Conservation (phyloP, 2,888 invertebrate species). For the Pristionchus japonicus region DNA sequence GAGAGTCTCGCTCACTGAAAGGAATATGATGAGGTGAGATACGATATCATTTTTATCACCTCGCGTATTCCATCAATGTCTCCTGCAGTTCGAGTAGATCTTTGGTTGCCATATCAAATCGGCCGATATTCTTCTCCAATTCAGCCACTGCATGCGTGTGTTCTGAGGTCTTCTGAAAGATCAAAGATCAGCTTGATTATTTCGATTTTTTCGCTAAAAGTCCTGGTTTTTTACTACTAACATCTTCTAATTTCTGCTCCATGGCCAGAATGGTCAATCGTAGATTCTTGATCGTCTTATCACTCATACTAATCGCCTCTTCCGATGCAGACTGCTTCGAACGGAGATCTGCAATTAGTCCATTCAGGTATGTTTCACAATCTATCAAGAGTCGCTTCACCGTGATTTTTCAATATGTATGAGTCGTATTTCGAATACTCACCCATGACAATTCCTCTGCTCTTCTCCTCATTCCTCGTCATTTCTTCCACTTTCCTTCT, state of each 20-base stretch:
- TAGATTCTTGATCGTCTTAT: conserved; percentile 34
- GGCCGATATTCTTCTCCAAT: not conserved
- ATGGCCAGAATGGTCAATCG: not conserved
- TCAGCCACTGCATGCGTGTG: conserved; percentile 6
- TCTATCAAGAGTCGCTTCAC: not conserved
- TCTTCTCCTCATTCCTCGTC: conserved; percentile 25
- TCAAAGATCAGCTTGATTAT: not conserved
- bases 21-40: not conserved
- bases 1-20: conserved; percentile 28
- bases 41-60: not conserved
- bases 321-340: conserved; percentile 6
- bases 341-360: conserved; percentile 18
- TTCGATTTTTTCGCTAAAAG: not conserved
- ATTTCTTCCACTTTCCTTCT: conserved; percentile 28
- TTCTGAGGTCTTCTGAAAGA: conserved; percentile 31
- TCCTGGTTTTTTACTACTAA: not conserved
- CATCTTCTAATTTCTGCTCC: conserved; percentile 46
- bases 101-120: conserved; percentile 33
- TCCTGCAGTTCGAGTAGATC: conserved; percentile 9
- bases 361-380: not conserved
- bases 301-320: not conserved
- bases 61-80: conserved; percentile 20
- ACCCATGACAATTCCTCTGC: not conserved
- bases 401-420: no score
- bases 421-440: no score